Percentiles rank a stretch among this genome's conserved stretches.
Evolutionary conservation across 23 tunicate species (phyloP).

Genomic region (Halocynthia aurantium): DNA sequence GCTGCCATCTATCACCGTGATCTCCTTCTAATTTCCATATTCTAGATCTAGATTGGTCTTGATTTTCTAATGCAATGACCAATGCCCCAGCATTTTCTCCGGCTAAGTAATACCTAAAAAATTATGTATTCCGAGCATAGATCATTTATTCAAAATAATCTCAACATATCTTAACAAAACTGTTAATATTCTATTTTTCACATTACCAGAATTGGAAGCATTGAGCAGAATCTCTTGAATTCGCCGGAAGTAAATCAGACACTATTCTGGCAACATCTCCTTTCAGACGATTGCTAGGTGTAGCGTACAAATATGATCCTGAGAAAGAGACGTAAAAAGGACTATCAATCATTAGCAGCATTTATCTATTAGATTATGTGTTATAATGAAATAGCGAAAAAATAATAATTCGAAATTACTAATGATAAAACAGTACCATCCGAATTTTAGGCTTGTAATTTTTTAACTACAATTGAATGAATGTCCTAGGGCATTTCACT

Average conservation of each 20-base stretch:
- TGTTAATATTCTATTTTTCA: not conserved
- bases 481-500: not conserved
- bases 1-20: constrained; percentile 54
- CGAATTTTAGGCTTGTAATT: too few species aligned
- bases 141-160: not conserved
- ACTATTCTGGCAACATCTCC: constrained; percentile 38
- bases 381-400: too few species aligned
- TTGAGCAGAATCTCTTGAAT: constrained; percentile 1
- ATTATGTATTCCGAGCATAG: not conserved
- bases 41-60: constrained; percentile 14
- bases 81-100: constrained; percentile 49
- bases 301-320: constrained; percentile 36
- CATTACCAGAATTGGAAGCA: constrained; percentile 47
- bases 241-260: constrained; percentile 28
- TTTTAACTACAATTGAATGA: too few species aligned
- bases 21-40: constrained; percentile 43
- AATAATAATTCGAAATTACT: too few species aligned
- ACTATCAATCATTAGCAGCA: not conserved
- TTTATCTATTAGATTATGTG: too few species aligned
- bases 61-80: constrained; percentile 24
- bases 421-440: too few species aligned
- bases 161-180: not conserved
- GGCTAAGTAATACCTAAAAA: constrained; percentile 48
- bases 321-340: not conserved
- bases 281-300: constrained; percentile 18